phyloP scores from a whole-genome alignment of 2,888 invertebrate genomes.

The Cremastinae sp. region DNA sequence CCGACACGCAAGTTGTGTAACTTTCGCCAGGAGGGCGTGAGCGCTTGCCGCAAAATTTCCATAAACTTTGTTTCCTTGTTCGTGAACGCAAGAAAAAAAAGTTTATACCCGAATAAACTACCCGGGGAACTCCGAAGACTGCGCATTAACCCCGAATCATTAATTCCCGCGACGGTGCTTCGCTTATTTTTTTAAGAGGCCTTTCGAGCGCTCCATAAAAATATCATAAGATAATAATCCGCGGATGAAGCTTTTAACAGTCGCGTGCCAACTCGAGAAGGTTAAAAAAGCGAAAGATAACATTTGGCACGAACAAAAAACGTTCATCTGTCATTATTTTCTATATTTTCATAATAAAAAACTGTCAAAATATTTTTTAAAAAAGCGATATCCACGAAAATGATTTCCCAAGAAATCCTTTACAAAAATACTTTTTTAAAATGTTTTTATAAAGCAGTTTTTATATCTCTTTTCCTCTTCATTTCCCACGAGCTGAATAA shows the following conservation, averaged over 20 bases:
- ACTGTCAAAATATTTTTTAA: conserved; percentile 4
- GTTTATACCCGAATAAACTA: too few relatives aligned
- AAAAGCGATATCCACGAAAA: not conserved
- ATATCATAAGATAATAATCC: conserved; percentile 69
- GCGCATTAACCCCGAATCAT: conserved; percentile 34
- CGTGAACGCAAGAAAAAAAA: conserved; percentile 1
- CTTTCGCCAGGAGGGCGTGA: conserved; percentile 46
- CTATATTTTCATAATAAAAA: conserved; percentile 18
- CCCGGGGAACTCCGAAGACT: too few relatives aligned
- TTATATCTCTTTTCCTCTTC: too few relatives aligned
- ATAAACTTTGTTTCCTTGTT: not conserved
- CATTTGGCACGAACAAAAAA: not conserved
- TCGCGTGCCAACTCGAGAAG: conserved; percentile 69
- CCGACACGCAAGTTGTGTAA: conserved; percentile 57
- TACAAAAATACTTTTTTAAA: too few relatives aligned
- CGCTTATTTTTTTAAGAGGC: conserved; percentile 26
- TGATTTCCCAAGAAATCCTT: too few relatives aligned
- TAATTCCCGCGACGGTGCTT: conserved; percentile 29
- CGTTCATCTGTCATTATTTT: conserved; percentile 14
- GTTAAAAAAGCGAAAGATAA: conserved; percentile 39
- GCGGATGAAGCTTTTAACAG: conserved; percentile 37
- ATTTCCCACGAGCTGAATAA: too few relatives aligned
- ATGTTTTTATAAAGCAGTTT: too few relatives aligned
- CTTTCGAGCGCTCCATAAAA: conserved; percentile 53
- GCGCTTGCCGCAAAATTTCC: not conserved